These are phyloP conservation scores for Micrastur ruficollis DNA, from an alignment of 2,797 vertebrate species.

Conservation along the genomic window DNA sequence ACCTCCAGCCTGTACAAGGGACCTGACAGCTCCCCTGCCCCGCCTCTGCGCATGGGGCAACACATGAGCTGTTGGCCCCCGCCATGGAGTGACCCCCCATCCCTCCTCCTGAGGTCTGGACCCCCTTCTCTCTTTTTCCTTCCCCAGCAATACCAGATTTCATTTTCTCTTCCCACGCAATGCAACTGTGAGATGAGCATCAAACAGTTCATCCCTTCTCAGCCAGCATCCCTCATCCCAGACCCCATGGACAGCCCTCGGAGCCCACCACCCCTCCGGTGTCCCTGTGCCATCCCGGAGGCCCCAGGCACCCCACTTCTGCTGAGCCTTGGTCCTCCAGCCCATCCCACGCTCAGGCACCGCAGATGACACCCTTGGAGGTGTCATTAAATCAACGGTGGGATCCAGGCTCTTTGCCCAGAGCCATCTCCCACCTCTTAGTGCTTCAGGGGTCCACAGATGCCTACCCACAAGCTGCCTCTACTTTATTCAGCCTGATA, in stretches of 20 bases:
- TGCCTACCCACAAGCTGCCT: background rate
- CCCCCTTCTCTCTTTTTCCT: no score
- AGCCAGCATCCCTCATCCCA: background rate
- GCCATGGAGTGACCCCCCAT: background rate
- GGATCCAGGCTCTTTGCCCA: background rate
- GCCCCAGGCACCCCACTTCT: background rate
- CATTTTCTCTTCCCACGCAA: background rate
- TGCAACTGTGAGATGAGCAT: background rate
- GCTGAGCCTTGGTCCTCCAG: background rate
- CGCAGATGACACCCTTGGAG: background rate
- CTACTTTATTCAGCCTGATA: background rate
- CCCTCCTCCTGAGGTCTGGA: background rate
- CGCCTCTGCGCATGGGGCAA: accelerated
- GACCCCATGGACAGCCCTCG: accelerated
- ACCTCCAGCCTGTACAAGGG: background rate
- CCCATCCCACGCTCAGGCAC: accelerated
- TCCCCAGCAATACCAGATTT: background rate
- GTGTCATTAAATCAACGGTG: background rate
- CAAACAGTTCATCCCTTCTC: background rate
- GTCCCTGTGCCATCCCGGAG: accelerated
- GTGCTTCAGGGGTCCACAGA: background rate
- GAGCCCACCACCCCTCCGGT: accelerated
- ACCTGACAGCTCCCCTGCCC: background rate
- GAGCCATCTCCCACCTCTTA: background rate
- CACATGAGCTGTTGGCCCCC: accelerated